Percentiles rank a stretch among this genome's conserved stretches.
These are phyloP conservation scores for Apostichopus japonicus DNA, from an alignment of 35 echinoderm and acorn worm species.

Conservation along the genomic window DNA sequence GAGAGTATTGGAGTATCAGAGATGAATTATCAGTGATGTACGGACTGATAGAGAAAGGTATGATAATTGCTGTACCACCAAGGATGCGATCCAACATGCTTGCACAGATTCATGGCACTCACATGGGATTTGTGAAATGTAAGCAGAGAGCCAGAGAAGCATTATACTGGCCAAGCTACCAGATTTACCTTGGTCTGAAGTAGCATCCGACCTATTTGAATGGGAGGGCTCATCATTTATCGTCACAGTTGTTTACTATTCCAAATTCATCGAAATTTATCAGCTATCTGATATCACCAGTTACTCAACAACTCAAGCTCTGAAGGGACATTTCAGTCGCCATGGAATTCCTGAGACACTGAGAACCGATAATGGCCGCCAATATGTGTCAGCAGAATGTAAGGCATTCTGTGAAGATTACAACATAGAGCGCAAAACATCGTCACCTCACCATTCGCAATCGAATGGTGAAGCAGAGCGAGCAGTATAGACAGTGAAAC, in stretches of 20 bases:
- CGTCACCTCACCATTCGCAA: constrained; percentile 61
- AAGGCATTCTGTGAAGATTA: constrained; percentile 70
- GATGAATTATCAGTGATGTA: constrained; percentile 70
- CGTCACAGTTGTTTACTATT: constrained; percentile 67
- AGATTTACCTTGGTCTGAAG: constrained; percentile 57
- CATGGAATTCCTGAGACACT: constrained; percentile 73
- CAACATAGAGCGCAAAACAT: constrained; percentile 57
- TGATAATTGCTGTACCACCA: constrained; percentile 61
- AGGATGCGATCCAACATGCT: constrained; percentile 62
- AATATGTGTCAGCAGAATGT: constrained; percentile 59
- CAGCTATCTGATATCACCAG: constrained; percentile 15
- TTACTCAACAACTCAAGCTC: background rate
- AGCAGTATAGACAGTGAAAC: constrained; percentile 72
- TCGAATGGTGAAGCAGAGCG: constrained; percentile 75
- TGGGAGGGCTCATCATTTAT: constrained; percentile 50
- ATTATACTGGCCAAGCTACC: constrained; percentile 50
- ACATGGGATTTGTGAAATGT: constrained; percentile 69
- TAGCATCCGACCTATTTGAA: constrained; percentile 65
- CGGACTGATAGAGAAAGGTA: constrained; percentile 78
- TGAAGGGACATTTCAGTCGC: constrained; percentile 63
- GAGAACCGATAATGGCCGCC: constrained; percentile 73
- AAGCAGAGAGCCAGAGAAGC: constrained; percentile 49
- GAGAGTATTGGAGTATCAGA: constrained; percentile 68
- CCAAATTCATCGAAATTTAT: constrained; percentile 61
- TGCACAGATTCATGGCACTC: constrained; percentile 51